Evolutionary conservation across 1,140 invertebrate species (phyloP), one percentile per base, ranked within the genome.

Genomic region (Saccostrea cuccullata): DNA sequence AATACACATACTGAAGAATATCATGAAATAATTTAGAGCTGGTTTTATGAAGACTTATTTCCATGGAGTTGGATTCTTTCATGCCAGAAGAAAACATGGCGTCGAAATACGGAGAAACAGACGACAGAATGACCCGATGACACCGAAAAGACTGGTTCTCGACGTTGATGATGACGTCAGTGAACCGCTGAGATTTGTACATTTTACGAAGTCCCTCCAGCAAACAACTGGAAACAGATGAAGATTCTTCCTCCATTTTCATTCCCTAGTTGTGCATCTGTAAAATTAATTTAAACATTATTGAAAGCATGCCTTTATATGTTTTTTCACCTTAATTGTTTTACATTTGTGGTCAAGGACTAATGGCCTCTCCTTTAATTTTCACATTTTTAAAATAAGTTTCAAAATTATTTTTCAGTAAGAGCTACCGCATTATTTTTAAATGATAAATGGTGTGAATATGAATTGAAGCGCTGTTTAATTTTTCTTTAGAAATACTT

Each of bases 61-160:
- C 55, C n/a, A 89, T 86, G 26, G 84, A 70, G 77, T 55, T 82
- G 23, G 87, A 84, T 58, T 90, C 90, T 55, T 55, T 85, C 88
- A 90, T 89, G 13, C 86, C 83, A 20, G 90, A 87, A 20, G 87
- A 87, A 82, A 89, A 90, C 90, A 90, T 90, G 23, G 86, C 90
- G 55, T 90, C 88, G 83, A 90, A 90, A 26, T 89, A 90, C 4
- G 30, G 15, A 2, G 90, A 90, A 6, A 86, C 85, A 30, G 88
- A 77, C 15, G 90, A 88, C 17, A 90, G 56, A 8, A 90, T 87
- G 23, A 90, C 40, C 40, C 82, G 84, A 40, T 90, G 90, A 64
- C 90, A 90, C 77, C 56, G 82, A 70, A 90, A 89, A 17, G 85
- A 83, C 23, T 86, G 83, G 58, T 84, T 70, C 83, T 86, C 88